A percentile compares a stretch with the other conserved stretches of the same genome.
Conservation (phyloP, 2,113 vertebrate genomes). For the Chionis minor region DNA sequence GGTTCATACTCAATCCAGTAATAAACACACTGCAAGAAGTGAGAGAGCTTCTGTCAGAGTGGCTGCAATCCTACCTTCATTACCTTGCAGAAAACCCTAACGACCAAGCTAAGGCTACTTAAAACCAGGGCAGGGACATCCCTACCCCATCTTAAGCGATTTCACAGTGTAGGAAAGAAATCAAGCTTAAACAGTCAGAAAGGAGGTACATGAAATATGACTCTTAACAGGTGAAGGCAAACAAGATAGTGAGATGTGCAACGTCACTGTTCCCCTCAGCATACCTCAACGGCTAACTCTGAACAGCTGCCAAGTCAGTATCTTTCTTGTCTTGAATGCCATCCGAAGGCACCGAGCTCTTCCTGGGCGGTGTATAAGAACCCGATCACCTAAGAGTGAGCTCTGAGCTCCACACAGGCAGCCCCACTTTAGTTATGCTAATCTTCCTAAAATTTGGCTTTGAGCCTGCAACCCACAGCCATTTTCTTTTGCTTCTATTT, state of each 20-base stretch:
- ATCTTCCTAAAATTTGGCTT: neutral
- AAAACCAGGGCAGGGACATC: neutral
- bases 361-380: neutral
- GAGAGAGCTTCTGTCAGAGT: neutral
- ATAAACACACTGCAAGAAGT: neutral
- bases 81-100: neutral
- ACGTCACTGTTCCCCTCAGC: neutral
- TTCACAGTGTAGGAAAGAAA: neutral
- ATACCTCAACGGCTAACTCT: neutral
- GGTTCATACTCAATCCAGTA: neutral
- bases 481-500: neutral
- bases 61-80: neutral
- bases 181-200: neutral
- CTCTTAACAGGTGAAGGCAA: neutral
- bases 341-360: neutral
- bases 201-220: neutral
- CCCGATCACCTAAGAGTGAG: neutral
- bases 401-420: neutral
- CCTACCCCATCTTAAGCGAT: accelerated
- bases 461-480: neutral
- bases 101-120: neutral
- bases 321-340: neutral
- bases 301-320: neutral
- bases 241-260: neutral
- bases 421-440: neutral